Evolutionary conservation across 2,113 vertebrate species (phyloP).

Genomic region (Ailurus styani): DNA sequence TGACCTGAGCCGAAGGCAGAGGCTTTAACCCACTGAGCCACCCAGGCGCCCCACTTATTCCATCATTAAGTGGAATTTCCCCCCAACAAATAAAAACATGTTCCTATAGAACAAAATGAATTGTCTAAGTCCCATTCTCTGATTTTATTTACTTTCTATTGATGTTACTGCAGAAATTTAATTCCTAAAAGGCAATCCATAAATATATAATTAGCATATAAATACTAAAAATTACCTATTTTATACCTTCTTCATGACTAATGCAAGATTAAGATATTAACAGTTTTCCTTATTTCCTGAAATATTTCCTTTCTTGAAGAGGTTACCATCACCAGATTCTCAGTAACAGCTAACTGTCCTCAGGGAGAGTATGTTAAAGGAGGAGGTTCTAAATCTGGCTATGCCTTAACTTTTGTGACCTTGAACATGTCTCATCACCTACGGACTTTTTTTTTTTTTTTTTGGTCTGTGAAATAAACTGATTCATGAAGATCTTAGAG

Average conservation of each 20-base stretch:
- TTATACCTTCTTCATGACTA: background rate
- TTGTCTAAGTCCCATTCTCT: background rate
- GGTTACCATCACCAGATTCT: background rate
- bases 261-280: background rate
- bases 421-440: background rate
- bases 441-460: background rate
- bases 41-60: background rate
- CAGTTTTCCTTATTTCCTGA: background rate
- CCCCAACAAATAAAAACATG: background rate
- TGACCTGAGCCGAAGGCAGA: too few species aligned
- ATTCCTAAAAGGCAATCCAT: constrained; percentile 1
- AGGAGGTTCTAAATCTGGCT: background rate
- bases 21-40: too few species aligned
- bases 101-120: background rate
- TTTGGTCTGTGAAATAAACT: background rate
- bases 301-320: background rate
- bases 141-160: constrained; percentile 24
- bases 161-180: background rate
- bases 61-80: background rate
- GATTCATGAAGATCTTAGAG: background rate
- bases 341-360: background rate
- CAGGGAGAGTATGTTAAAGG: background rate
- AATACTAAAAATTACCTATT: background rate
- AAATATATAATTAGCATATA: background rate
- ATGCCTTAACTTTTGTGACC: background rate